Percentiles rank a stretch among this genome's conserved stretches.
Conservation (phyloP, 2,888 invertebrate genomes). For the Conomelus anceps region DNA sequence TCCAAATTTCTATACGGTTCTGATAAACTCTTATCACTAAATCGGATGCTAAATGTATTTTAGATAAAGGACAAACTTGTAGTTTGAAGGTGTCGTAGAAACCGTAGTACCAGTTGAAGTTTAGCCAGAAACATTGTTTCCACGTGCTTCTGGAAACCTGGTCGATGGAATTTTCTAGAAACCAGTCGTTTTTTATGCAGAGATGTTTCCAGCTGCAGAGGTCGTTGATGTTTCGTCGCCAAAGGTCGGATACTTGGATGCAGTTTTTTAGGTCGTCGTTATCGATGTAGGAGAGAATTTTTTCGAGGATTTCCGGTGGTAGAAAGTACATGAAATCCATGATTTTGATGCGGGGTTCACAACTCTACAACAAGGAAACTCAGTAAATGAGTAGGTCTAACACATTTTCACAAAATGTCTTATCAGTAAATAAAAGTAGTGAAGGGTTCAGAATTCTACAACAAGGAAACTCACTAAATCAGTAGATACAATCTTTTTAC, state of each 20-base stretch:
- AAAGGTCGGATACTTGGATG: background rate
- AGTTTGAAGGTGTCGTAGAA: background rate
- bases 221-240: background rate
- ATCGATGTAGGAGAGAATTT: background rate
- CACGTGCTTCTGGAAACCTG: background rate
- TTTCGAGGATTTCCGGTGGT: background rate
- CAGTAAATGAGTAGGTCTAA: too few species aligned
- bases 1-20: constrained; percentile 5
- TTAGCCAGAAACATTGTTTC: constrained; percentile 5
- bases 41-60: background rate
- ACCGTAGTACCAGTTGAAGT: constrained; percentile 4
- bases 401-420: too few species aligned
- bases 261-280: constrained; percentile 1
- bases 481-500: too few species aligned
- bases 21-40: background rate
- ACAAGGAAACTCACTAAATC: background rate
- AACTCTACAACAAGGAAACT: background rate
- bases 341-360: background rate
- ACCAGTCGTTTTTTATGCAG: constrained; percentile 4
- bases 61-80: background rate
- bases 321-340: constrained; percentile 5
- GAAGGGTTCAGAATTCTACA: background rate
- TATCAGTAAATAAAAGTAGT: too few species aligned
- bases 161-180: background rate
- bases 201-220: background rate